Evolutionary conservation across 1,140 invertebrate genomes (phyloP), one percentile per base, ranked within the genome.

Genomic region (Lepidurus packardi): DNA sequence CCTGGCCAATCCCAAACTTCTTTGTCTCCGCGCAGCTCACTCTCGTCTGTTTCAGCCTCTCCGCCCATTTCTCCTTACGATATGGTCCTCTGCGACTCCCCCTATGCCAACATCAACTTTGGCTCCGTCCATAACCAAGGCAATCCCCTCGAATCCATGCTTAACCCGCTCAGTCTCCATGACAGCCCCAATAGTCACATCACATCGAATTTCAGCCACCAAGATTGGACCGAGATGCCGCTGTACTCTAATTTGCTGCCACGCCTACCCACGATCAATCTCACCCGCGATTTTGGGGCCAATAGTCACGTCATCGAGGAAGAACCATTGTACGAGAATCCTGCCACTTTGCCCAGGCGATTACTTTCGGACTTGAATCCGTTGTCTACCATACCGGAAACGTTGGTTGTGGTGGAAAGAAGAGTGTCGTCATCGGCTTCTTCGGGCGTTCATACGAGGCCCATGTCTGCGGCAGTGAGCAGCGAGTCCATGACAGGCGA

Each of bases 401-500:
- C 83, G 77, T 43, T 47, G 43, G 73, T 43, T 11, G 43, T 41
- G 45, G 76, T 47, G 0, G 65, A 77, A 53, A 77, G 45, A 16
- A 11, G 76, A 75, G 87, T 87, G 21, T 83, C 85, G 16, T 87
- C 87, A 76, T 85, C 87, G 74, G 85, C 79, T 77, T 86, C 85
- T 79, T 86, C 89, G 79, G 91, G 91, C 43, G 91, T 91, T 25
- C 93, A 93, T 81, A 93, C 91, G 74, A 89, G 92, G 82, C 94
- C 93, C 45, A 94, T 97, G 25, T 97, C 94, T 8, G 95, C 95
- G 43, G 95, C 95, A 42, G 95, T 97, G 1, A 97, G 94, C 85
- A 95, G 98, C 85, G 96, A 98, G 84, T 97, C 95, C 53, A 95
- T 98, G 25, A 95, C 96, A 47, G 96, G 96, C 0, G 96, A 98